These are phyloP conservation scores for Alviniconcha marisindica DNA, from an alignment of 1,140 invertebrate species.

Conservation along the genomic window DNA sequence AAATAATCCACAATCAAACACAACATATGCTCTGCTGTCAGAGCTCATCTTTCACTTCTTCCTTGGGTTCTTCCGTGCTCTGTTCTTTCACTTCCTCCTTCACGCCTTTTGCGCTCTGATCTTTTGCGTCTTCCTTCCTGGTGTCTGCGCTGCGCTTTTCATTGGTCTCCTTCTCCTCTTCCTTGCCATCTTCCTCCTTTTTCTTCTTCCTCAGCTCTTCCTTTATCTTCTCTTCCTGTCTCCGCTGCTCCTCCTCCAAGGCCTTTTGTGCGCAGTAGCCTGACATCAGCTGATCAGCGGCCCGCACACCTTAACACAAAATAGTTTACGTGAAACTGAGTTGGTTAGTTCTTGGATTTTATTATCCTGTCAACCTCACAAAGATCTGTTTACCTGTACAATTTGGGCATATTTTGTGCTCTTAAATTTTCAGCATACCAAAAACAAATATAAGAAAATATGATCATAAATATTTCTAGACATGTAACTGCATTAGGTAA, in stretches of 20 bases:
- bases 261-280: constrained; percentile 2
- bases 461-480: too few species aligned
- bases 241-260: background rate
- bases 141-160: background rate
- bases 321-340: too few species aligned
- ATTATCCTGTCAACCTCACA: too few species aligned
- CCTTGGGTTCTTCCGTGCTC: background rate
- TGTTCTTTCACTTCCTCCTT: background rate
- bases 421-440: too few species aligned
- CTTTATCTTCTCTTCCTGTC: background rate
- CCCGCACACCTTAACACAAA: background rate
- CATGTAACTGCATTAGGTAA: too few species aligned
- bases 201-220: background rate
- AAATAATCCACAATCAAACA: too few species aligned
- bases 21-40: background rate
- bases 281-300: background rate
- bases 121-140: background rate
- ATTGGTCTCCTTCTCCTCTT: background rate
- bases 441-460: too few species aligned
- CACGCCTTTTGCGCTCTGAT: background rate
- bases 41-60: background rate
- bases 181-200: constrained; percentile 6
- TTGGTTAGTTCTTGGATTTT: too few species aligned
- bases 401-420: too few species aligned
- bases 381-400: too few species aligned